Evolutionary conservation across 2,888 invertebrate genomes (phyloP).

Genomic region (Synanthedon formicaeformis): DNA sequence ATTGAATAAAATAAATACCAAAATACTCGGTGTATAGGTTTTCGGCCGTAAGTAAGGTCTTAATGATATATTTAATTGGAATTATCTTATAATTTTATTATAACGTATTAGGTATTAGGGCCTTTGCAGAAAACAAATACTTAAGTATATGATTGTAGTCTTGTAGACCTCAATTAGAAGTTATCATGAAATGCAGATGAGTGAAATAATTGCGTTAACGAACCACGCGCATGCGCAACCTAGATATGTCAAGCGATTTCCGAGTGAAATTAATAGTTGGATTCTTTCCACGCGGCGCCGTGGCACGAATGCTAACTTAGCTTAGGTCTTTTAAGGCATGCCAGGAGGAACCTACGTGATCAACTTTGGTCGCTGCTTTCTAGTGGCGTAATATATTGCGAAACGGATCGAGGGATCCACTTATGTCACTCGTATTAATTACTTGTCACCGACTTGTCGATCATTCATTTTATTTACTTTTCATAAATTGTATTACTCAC

Average conservation of each 20-base stretch:
- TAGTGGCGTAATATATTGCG: conserved; percentile 61
- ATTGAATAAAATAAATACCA: no score
- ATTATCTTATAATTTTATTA: no score
- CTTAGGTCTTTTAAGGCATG: conserved; percentile 41
- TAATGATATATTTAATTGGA: no score
- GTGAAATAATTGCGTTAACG: conserved; percentile 3
- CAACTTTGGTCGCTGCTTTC: conserved; percentile 45
- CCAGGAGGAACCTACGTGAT: conserved; percentile 49
- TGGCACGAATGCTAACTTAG: conserved; percentile 33
- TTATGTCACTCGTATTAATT: conserved; percentile 63
- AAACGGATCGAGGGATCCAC: conserved; percentile 44
- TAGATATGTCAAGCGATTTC: conserved; percentile 29
- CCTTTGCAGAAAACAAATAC: no score
- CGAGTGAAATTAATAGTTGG: conserved; percentile 35
- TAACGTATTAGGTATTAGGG: no score
- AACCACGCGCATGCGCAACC: conserved; percentile 16
- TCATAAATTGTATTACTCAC: no score
- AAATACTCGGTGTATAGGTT: no score
- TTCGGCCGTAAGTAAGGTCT: no score
- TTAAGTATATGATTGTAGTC: no score
- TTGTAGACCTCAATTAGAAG: no score
- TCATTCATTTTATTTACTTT: not conserved
- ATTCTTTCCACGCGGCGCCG: conserved; percentile 44
- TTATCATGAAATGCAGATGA: no score
- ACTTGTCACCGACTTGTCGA: conserved; percentile 14